Percentiles rank a stretch among this genome's conserved stretches.
These are phyloP conservation scores for Peromyscus nudipes DNA, from an alignment of 2,797 vertebrate genomes.

Conservation along the genomic window DNA sequence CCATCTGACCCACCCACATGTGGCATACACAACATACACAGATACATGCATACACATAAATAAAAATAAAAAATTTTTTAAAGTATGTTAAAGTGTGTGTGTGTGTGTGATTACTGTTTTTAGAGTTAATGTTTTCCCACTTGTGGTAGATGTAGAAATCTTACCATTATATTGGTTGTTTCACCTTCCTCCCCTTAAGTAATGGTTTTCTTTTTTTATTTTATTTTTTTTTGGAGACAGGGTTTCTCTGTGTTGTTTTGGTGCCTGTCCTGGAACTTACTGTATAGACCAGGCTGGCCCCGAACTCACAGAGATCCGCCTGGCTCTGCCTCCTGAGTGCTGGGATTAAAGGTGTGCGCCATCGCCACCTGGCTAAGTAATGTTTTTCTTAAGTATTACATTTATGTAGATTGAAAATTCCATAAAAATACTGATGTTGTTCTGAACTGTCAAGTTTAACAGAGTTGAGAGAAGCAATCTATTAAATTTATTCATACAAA, in stretches of 20 bases:
- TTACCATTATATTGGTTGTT: neutral
- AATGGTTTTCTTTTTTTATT: neutral
- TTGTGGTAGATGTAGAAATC: neutral
- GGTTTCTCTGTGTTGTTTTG: too few relatives aligned
- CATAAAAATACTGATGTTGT: neutral
- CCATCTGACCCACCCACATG: neutral
- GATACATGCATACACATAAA: neutral
- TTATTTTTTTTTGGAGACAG: too few relatives aligned
- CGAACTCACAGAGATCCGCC: too few relatives aligned
- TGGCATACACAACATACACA: neutral
- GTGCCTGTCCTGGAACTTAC: too few relatives aligned
- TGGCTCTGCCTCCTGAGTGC: too few relatives aligned
- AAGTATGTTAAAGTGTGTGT: too few relatives aligned
- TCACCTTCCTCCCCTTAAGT: neutral
- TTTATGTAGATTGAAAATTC: neutral
- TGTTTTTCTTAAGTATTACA: neutral
- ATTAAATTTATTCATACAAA: neutral
- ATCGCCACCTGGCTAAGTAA: too few relatives aligned
- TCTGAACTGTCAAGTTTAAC: neutral
- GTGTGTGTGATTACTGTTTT: neutral
- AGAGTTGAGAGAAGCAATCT: neutral
- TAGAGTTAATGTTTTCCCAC: neutral
- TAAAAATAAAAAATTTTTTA: neutral
- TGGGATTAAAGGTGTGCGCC: too few relatives aligned
- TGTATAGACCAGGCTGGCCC: too few relatives aligned